These are phyloP conservation scores for Puffinus mauretanicus DNA, from an alignment of 2,113 vertebrate species.

Conservation along the genomic window DNA sequence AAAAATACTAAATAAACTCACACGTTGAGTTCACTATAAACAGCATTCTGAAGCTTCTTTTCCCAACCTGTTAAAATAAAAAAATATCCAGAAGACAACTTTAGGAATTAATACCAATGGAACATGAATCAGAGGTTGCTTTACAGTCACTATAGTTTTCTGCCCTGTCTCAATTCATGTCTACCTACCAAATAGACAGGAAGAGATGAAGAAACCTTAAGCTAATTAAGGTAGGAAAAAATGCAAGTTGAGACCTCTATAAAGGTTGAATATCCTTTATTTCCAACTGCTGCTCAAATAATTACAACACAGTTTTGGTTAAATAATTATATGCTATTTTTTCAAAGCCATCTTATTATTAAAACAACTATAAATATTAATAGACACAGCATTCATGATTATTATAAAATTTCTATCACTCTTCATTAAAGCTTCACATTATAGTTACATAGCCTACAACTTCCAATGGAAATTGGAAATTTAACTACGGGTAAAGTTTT, in stretches of 20 bases:
- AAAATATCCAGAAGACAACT: neutral
- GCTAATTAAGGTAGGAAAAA: neutral
- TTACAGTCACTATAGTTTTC: neutral
- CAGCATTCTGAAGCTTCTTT: slow-evolving; percentile 96
- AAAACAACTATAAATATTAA: neutral
- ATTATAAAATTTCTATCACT: neutral
- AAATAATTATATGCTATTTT: neutral
- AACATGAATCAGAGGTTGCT: neutral
- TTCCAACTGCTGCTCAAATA: neutral
- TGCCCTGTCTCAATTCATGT: neutral
- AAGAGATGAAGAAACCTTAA: neutral
- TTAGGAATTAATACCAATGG: neutral
- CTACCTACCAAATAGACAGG: neutral
- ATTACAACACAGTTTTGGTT: neutral
- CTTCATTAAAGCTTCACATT: neutral
- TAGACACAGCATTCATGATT: neutral
- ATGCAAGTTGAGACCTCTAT: neutral
- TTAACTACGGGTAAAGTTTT: neutral
- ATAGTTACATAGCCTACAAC: neutral
- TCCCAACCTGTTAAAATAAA: slow-evolving; percentile 87
- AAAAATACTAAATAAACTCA: slow-evolving; percentile 75
- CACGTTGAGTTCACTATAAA: slow-evolving; percentile 92
- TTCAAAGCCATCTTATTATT: neutral
- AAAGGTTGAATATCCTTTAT: neutral
- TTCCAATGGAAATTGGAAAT: neutral